Percentiles rank a stretch among this genome's conserved stretches.
Evolutionary conservation across 2,797 vertebrate species (phyloP).

Genomic region (Pteropus rufus): DNA sequence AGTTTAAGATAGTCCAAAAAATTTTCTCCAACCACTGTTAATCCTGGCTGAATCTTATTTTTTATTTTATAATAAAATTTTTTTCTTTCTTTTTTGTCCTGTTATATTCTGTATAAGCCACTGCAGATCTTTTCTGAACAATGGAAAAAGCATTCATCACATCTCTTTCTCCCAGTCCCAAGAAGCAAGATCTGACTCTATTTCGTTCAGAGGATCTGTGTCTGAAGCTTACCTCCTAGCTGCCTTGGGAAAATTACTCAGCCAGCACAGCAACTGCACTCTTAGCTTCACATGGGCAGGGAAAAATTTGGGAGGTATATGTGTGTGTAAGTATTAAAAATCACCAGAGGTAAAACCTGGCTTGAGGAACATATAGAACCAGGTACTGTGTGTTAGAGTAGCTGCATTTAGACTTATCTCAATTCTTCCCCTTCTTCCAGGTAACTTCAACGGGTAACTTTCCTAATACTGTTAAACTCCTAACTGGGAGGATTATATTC

Average conservation of each 20-base stretch:
- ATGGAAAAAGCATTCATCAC: neutral
- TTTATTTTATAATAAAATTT: neutral
- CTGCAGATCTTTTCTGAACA: neutral
- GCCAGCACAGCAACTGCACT: too few relatives aligned
- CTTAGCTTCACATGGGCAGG: neutral
- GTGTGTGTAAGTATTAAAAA: neutral
- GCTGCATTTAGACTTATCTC: neutral
- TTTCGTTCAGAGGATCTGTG: neutral
- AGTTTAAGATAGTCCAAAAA: neutral
- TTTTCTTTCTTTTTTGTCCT: neutral
- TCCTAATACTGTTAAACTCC: neutral
- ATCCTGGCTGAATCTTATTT: neutral
- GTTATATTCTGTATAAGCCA: neutral
- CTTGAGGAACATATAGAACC: neutral
- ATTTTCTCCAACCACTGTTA: neutral
- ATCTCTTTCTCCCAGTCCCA: neutral
- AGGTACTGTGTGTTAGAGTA: neutral
- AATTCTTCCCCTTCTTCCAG: neutral
- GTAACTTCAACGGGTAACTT: neutral
- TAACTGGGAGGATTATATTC: neutral
- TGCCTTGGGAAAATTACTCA: neutral
- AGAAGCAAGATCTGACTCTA: neutral
- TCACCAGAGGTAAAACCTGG: neutral
- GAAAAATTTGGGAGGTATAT: neutral
- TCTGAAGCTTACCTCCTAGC: neutral